phyloP scores from a whole-genome alignment of 2,113 vertebrate genomes.

The Narcine bancroftii region DNA sequence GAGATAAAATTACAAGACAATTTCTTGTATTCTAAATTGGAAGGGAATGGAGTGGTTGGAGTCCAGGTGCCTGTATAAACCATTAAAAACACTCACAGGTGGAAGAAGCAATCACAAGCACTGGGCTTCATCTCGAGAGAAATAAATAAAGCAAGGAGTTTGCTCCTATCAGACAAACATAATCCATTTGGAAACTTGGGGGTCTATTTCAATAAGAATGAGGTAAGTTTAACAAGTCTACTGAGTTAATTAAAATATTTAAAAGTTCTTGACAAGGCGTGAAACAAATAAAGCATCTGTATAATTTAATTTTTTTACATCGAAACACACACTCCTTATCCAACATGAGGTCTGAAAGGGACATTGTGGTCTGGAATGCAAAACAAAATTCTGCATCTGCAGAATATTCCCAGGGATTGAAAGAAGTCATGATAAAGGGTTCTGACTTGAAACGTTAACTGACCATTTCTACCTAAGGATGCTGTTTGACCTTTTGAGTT shows the following conservation, averaged over 20 bases:
- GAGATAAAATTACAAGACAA: not conserved
- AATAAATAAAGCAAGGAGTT: not conserved
- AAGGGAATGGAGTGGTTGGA: not conserved
- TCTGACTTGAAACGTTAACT: too few species aligned
- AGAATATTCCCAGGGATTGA: not conserved
- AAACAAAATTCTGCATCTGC: not conserved
- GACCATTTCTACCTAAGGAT: too few species aligned
- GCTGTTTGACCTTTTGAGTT: too few species aligned
- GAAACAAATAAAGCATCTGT: not conserved
- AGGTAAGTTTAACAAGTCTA: not conserved
- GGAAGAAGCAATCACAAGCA: not conserved
- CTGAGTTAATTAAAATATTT: not conserved
- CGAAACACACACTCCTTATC: not conserved
- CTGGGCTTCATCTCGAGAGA: not conserved
- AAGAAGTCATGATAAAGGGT: too few species aligned
- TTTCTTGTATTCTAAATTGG: not conserved
- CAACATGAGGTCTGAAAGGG: not conserved
- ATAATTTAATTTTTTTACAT: not conserved
- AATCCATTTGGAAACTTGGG: not conserved
- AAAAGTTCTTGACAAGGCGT: not conserved
- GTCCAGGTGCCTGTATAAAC: not conserved
- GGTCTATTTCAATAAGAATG: not conserved
- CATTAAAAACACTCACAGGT: constrained; percentile 7
- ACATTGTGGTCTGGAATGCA: not conserved
- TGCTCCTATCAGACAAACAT: not conserved